phyloP scores from a whole-genome alignment of 2,113 vertebrate species.

The Piprites chloris region DNA sequence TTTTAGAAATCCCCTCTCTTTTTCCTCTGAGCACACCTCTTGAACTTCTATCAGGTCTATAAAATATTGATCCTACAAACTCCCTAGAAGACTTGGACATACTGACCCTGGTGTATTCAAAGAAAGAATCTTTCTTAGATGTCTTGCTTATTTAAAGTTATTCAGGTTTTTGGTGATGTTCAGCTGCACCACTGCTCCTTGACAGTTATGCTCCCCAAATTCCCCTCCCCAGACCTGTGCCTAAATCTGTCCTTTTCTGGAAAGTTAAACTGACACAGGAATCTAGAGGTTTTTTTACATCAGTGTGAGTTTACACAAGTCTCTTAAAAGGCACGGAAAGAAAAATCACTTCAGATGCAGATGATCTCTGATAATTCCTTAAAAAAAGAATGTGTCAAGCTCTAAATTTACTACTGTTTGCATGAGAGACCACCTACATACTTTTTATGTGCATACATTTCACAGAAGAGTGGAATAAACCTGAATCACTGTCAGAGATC shows the following conservation, averaged over 20 bases:
- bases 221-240: background rate
- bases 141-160: background rate
- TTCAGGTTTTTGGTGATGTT: background rate
- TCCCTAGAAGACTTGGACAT: background rate
- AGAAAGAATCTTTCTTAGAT: fast-evolving
- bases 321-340: background rate
- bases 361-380: background rate
- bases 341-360: background rate
- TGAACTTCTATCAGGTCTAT: background rate
- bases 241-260: background rate
- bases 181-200: background rate
- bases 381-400: background rate
- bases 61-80: background rate
- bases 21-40: background rate
- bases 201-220: background rate
- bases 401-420: background rate
- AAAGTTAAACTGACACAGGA: background rate
- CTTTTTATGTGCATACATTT: background rate
- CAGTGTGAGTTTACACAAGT: background rate
- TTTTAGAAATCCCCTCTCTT: background rate
- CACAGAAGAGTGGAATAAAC: background rate
- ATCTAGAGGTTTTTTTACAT: background rate
- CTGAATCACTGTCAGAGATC: background rate
- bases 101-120: background rate
- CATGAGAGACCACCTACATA: background rate